Conservation (phyloP, 2,113 vertebrate genomes). For the Phyllostomus discolor region DNA sequence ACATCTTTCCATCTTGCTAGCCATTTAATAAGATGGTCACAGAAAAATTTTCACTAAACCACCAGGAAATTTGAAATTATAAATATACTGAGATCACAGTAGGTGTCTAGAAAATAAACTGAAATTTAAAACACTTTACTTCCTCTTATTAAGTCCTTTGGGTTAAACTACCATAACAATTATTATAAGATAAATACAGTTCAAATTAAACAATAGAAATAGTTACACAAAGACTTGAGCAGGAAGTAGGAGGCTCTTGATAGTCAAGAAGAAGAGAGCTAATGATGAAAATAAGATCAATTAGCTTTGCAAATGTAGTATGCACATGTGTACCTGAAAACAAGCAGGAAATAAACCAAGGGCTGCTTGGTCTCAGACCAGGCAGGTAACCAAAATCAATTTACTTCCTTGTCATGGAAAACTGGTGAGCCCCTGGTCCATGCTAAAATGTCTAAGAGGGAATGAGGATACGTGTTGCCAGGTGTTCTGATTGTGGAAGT, state of each 20-base stretch:
- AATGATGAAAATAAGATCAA: neutral
- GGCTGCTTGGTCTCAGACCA: neutral
- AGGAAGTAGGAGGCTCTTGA: neutral
- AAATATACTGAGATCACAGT: neutral
- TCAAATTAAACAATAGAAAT: neutral
- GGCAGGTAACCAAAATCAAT: neutral
- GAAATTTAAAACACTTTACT: neutral
- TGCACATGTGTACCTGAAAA: neutral
- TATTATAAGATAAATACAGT: neutral
- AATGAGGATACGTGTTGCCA: neutral
- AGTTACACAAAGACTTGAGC: neutral
- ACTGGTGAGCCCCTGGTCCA: neutral
- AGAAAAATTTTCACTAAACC: neutral
- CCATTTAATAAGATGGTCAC: neutral
- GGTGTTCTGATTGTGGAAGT: neutral
- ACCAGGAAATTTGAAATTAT: neutral
- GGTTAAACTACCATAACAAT: neutral
- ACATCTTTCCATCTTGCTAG: neutral
- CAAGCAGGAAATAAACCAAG: neutral
- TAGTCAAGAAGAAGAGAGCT: neutral
- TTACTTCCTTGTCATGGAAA: neutral
- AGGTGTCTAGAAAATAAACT: neutral
- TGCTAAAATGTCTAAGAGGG: neutral
- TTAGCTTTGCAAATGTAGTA: neutral
- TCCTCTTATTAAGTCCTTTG: neutral